These are phyloP conservation scores for Priocnemis perturbator DNA, from an alignment of 2,888 invertebrate species.

Conservation along the genomic window DNA sequence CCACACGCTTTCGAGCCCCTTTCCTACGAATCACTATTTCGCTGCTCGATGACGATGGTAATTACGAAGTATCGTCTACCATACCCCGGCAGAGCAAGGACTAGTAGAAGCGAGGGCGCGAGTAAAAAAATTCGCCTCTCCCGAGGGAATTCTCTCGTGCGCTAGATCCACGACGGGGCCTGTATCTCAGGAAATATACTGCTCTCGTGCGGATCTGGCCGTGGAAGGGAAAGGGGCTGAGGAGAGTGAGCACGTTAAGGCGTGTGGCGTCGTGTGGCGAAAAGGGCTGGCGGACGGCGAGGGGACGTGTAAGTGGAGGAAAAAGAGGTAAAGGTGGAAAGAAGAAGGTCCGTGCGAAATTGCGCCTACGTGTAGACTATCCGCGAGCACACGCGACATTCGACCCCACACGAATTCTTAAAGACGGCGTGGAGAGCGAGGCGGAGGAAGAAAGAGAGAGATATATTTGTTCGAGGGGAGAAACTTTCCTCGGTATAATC, in stretches of 20 bases:
- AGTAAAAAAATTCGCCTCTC: constrained; percentile 27
- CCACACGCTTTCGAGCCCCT: no score
- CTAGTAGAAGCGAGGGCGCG: constrained; percentile 3
- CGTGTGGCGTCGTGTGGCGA: neutral
- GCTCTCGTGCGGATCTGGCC: constrained; percentile 27
- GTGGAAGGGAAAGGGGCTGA: constrained; percentile 6
- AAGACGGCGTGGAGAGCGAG: neutral
- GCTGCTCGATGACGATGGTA: no score
- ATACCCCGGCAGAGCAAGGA: no score
- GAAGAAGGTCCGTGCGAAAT: constrained; percentile 19
- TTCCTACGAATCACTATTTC: no score
- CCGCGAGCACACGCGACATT: constrained; percentile 36
- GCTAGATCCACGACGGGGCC: constrained; percentile 16
- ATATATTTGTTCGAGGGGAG: constrained; percentile 1
- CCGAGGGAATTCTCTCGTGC: constrained; percentile 30
- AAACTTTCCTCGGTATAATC: neutral
- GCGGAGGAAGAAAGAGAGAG: constrained; percentile 4
- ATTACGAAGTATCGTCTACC: no score
- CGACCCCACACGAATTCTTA: constrained; percentile 22
- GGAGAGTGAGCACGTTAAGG: neutral
- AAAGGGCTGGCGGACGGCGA: constrained; percentile 1
- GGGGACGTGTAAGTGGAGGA: constrained; percentile 3
- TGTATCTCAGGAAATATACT: constrained; percentile 38
- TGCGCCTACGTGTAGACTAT: constrained; percentile 37
- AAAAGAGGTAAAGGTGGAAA: constrained; percentile 7